These are phyloP conservation scores for Trigoniulus corallinus DNA, from an alignment of 1,140 invertebrate species.

Conservation along the genomic window DNA sequence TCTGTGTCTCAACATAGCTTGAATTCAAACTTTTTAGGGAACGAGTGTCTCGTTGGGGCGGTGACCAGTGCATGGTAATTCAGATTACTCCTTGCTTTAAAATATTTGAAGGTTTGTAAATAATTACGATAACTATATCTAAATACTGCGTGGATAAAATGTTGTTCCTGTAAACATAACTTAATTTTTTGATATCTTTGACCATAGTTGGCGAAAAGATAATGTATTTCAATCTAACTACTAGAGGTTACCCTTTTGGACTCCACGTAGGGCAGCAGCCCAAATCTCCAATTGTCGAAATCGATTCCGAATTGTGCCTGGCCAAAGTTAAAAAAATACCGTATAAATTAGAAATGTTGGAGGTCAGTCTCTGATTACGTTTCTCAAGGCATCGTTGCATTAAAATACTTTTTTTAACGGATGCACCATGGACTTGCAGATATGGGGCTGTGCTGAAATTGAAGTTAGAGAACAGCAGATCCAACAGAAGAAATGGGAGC, in stretches of 20 bases:
- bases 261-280: slow-evolving; percentile 62
- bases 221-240: slow-evolving; percentile 62
- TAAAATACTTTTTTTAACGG: slow-evolving; percentile 23
- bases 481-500: slow-evolving; percentile 79
- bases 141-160: too few species aligned
- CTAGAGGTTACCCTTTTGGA: slow-evolving; percentile 67
- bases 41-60: slow-evolving; percentile 40
- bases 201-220: slow-evolving; percentile 52
- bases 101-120: slow-evolving; percentile 32
- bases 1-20: too few species aligned
- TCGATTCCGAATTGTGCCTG: slow-evolving; percentile 52
- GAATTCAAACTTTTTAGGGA: slow-evolving; percentile 20
- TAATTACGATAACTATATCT: neutral
- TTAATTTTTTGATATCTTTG: slow-evolving; percentile 7
- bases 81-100: slow-evolving; percentile 58
- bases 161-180: neutral
- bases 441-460: slow-evolving; percentile 24
- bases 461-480: slow-evolving; percentile 45
- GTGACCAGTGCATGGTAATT: slow-evolving; percentile 52
- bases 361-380: too few species aligned
- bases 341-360: slow-evolving; percentile 38
- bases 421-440: slow-evolving; percentile 12
- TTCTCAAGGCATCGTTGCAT: too few species aligned
- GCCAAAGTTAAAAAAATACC: slow-evolving; percentile 38
- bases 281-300: slow-evolving; percentile 47